These are phyloP conservation scores for Drosophila paranaensis DNA, from an alignment of 2,888 invertebrate genomes.

Conservation along the genomic window DNA sequence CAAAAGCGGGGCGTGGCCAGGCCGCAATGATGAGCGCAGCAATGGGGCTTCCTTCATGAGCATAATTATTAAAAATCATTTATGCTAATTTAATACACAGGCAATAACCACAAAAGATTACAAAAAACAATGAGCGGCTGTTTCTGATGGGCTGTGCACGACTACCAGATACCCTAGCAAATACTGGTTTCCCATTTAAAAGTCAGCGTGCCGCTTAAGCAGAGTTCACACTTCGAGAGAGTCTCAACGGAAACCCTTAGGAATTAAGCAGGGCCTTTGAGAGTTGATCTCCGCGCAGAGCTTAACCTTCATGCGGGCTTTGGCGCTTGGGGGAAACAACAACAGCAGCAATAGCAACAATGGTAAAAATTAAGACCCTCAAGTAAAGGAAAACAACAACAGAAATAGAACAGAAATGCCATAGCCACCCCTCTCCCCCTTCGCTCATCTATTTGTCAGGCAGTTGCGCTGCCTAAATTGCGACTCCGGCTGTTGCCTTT, in stretches of 20 bases:
- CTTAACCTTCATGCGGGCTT: constrained; percentile 59
- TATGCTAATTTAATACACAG: constrained; percentile 81
- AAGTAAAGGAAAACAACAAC: constrained; percentile 39
- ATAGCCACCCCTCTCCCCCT: too few relatives aligned
- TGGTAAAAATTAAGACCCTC: constrained; percentile 73
- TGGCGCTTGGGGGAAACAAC: constrained; percentile 38
- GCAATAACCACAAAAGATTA: constrained; percentile 70
- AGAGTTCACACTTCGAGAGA: constrained; percentile 40
- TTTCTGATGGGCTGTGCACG: neutral
- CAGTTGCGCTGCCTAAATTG: constrained; percentile 53
- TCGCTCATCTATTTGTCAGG: constrained; percentile 13
- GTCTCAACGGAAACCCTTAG: constrained; percentile 19
- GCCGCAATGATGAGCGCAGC: constrained; percentile 26
- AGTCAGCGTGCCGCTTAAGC: constrained; percentile 1
- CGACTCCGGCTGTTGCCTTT: constrained; percentile 61
- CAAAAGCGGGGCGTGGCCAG: constrained; percentile 32
- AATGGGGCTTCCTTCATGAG: constrained; percentile 43
- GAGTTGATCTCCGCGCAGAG: constrained; percentile 38
- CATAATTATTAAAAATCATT: constrained; percentile 81
- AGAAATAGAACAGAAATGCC: neutral
- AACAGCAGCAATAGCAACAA: constrained; percentile 40
- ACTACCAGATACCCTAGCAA: constrained; percentile 2
- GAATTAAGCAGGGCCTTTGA: constrained; percentile 66
- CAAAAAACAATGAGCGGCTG: neutral
- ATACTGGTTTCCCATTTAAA: too few relatives aligned